Base-by-base conservation (phyloP, 2,888 invertebrate genomes). In the Ligdia adustata region DNA sequence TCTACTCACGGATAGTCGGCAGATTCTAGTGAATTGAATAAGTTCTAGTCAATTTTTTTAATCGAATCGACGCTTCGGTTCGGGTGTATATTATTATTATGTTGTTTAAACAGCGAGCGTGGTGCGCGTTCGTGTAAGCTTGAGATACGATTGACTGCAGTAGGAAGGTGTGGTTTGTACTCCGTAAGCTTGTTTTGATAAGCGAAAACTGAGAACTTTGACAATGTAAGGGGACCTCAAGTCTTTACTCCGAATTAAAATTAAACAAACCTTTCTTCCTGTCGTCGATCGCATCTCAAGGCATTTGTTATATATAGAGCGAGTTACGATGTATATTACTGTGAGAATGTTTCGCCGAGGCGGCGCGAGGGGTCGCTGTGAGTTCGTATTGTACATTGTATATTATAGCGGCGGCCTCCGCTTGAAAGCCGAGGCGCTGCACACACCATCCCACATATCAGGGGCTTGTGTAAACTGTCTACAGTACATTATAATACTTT, bases 11-110 rank as follows among this genome's bases (percentile, higher is more conserved):
- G 88, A 74, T 87, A 88, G 86, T 82, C 20, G 20, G 24, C 40
- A 79, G 79, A 32, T 75, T 37, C 75, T 83, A 83, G 83, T 75
- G 82, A 83, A 86, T 85, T 86, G 83, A 87, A n/a, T 77, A 82
- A 84, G 84, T 85, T 86, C 86, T 89, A 90, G 89, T 90, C 89
- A 90, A 90, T 90, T 90, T 89, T 82, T 86, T 85, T 72, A 69
- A 71, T 72, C 70, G 81, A 80, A 84, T 81, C 79, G 84, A 85
- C 79, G 37, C 83, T 82, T 80, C 82, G 85, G 82, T 88, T 87
- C 89, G 64, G 82, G 79, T 86, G 87, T 88, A 86, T 83, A 84
- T 85, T 88, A 80, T 84, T 82, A 83, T 69, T 41, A 27, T 47
- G 31, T 46, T 48, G 41, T 48, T 48, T 48, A 35, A 40, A 35